Base-by-base conservation (phyloP, 2,888 invertebrate genomes). In the Silvanus unidentatus region DNA sequence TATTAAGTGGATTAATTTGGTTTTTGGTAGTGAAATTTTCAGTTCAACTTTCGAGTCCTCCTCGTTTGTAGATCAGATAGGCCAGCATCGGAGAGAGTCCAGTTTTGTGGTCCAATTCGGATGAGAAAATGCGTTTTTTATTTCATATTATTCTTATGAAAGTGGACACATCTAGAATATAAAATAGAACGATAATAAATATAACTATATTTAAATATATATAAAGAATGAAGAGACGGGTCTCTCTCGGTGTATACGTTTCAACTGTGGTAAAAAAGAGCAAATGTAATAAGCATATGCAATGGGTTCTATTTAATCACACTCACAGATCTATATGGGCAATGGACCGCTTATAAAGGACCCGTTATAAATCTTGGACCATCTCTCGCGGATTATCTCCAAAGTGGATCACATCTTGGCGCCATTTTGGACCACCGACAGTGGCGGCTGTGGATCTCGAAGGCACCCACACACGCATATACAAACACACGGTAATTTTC, bases 381-480 rank as follows among this genome's bases (percentile, higher is more conserved):
- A 65, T 65, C 65, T 65, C 65, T 65, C 59, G 55, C 56, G 63
- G 63, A 55, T 58, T 62, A 66, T 66, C 66, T 61, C 43, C 43
- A 53, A 64, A 65, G 56, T 63, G 61, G 62, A 65, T 66, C 62
- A 55, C 55, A 58, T 58, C 60, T 58, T 62, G 62, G 62, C 63
- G 62, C 62, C 62, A 61, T 62, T 62, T 62, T 62, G 55, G 62
- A 63, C 63, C 64, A 63, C 62, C 63, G 58, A 52, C 56, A 44
- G 50, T 44, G 54, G 43, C 22, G 22, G 22, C 22, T 22, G 22
- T 8, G 3, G 22, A 22, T 22, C 38, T 42, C 35, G 22, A 22
- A 22, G 3, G 3, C 22, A 3, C 22, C 22, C 3, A 22, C 22
- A 22, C 8, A 22, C 4, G 8, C 8, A 22, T 5, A 5, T 22